These are phyloP conservation scores for Drosophila murphyi DNA, from an alignment of 1,140 invertebrate species.

Conservation along the genomic window DNA sequence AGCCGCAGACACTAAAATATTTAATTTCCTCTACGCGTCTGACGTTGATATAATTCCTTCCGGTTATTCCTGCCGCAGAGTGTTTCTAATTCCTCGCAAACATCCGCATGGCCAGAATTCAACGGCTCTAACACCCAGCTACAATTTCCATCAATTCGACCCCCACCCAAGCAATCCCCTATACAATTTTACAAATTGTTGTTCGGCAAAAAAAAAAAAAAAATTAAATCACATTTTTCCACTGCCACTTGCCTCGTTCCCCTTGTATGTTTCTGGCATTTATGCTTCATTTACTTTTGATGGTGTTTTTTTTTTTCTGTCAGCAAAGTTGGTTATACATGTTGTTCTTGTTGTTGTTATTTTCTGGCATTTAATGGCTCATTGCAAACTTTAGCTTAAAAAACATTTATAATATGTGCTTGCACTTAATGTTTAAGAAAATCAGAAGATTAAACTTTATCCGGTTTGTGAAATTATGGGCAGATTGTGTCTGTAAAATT, in stretches of 20 bases:
- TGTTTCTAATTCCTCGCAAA: conserved; percentile 70
- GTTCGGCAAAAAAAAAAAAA: conserved; percentile 44
- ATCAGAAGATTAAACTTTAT: background rate
- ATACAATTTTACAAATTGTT: conserved; percentile 6
- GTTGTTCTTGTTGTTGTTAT: conserved; percentile 20
- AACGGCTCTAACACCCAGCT: background rate
- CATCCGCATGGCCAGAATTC: conserved; percentile 38
- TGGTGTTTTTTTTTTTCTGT: conserved; percentile 48
- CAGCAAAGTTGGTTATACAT: conserved; percentile 13
- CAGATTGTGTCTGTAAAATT: too few relatives aligned
- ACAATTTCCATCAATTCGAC: conserved; percentile 13
- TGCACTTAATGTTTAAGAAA: conserved; percentile 22
- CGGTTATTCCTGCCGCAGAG: conserved; percentile 70
- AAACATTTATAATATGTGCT: conserved; percentile 37
- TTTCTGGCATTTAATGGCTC: conserved; percentile 57
- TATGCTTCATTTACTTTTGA: conserved; percentile 80
- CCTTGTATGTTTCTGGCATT: conserved; percentile 64
- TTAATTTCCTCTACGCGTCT: conserved; percentile 71
- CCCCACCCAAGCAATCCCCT: background rate
- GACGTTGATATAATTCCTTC: conserved; percentile 75
- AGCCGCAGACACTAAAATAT: conserved; percentile 79
- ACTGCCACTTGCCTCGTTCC: conserved; percentile 2
- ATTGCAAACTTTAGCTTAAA: conserved; percentile 32
- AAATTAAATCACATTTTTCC: conserved; percentile 65
- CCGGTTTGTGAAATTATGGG: background rate